These are phyloP conservation scores for Lagorchestes hirsutus DNA, from an alignment of 2,797 vertebrate genomes.

Conservation along the genomic window DNA sequence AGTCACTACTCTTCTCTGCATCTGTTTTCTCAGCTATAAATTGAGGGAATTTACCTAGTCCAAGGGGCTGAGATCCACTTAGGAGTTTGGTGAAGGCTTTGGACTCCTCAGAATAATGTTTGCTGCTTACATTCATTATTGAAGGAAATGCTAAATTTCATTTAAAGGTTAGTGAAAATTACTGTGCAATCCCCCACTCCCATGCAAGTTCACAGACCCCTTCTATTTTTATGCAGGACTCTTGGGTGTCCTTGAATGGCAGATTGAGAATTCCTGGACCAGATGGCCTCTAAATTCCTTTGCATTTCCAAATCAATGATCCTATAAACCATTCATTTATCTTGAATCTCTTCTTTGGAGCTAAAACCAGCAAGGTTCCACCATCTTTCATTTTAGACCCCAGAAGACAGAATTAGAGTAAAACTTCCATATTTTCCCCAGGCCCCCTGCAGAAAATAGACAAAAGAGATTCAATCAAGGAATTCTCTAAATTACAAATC, in stretches of 20 bases:
- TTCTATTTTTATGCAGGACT: not conserved
- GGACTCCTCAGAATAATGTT: not conserved
- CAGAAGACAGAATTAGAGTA: not conserved
- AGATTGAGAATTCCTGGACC: not conserved
- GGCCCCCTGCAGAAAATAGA: not conserved
- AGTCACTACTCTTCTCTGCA: not conserved
- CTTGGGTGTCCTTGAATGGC: not conserved
- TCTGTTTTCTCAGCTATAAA: not conserved
- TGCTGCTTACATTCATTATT: not conserved
- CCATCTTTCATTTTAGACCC: not conserved
- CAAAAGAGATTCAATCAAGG: not conserved
- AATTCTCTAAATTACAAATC: conserved; percentile 47
- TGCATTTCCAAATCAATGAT: not conserved
- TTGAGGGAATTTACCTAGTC: not conserved
- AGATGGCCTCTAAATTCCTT: not conserved
- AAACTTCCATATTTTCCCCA: not conserved
- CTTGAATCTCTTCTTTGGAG: not conserved
- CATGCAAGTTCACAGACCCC: not conserved
- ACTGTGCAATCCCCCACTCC: fast-evolving
- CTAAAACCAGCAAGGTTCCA: not conserved
- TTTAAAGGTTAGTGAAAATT: not conserved
- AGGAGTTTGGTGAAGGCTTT: not conserved
- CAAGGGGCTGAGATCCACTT: not conserved
- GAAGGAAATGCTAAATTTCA: not conserved
- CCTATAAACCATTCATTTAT: not conserved